These are phyloP conservation scores for Isichthys henryi DNA, from an alignment of 2,113 vertebrate species.

Conservation along the genomic window DNA sequence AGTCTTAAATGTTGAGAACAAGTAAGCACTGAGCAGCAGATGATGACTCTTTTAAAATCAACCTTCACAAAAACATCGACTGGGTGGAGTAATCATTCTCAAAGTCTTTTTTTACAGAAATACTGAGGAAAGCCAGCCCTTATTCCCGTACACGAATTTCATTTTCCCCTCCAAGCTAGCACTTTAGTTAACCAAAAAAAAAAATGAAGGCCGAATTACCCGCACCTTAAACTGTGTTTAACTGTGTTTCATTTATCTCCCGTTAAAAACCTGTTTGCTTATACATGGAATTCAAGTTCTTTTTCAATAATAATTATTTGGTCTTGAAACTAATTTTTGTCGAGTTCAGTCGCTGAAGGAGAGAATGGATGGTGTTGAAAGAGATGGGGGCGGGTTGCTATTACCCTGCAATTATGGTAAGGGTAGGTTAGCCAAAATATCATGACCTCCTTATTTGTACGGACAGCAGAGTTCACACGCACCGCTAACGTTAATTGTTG, in stretches of 20 bases:
- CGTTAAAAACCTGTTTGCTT: neutral
- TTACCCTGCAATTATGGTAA: neutral
- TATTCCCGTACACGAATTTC: neutral
- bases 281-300: neutral
- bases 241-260: constrained; percentile 13
- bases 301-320: constrained; percentile 12
- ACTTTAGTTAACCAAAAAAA: neutral
- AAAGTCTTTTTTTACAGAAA: neutral
- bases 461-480: neutral
- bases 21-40: constrained; percentile 17
- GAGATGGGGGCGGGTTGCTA: neutral
- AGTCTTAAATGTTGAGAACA: neutral
- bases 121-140: neutral
- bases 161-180: neutral
- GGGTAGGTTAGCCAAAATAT: neutral
- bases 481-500: neutral
- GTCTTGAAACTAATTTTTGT: constrained; percentile 18
- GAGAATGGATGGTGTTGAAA: neutral
- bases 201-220: constrained; percentile 13
- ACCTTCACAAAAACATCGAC: neutral
- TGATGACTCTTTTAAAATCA: neutral
- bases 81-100: neutral
- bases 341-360: constrained; percentile 20
- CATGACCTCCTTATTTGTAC: neutral
- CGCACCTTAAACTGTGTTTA: constrained; percentile 20